A percentile compares a stretch with the other conserved stretches of the same genome.
phyloP scores from a whole-genome alignment of 2,113 vertebrate genomes.

The Turdus rufiventris region DNA sequence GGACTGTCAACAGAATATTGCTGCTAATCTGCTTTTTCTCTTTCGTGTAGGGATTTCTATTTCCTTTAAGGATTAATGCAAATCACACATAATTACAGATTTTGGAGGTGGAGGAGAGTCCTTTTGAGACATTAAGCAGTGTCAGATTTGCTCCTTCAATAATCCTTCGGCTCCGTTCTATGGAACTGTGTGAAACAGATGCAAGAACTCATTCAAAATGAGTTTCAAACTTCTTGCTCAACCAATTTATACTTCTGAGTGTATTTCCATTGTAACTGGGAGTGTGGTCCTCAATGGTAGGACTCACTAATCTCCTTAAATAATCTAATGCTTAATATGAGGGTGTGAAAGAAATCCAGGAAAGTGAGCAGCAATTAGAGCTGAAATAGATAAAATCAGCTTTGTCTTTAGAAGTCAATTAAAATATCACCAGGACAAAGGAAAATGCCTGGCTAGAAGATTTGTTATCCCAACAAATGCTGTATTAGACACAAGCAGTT shows the following conservation, averaged over 20 bases:
- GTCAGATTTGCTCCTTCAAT: background rate
- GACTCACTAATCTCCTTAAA: background rate
- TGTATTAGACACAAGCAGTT: background rate
- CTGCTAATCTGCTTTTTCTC: background rate
- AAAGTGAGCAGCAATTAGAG: background rate
- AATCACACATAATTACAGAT: background rate
- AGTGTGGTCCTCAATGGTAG: background rate
- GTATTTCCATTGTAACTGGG: background rate
- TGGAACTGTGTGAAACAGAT: background rate
- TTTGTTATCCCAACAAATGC: background rate
- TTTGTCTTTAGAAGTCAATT: constrained; percentile 10
- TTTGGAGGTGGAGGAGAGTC: background rate
- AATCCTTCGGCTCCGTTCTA: background rate
- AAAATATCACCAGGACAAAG: background rate
- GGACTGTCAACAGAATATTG: background rate
- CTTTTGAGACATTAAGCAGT: background rate
- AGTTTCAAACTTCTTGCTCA: background rate
- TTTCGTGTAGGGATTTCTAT: background rate
- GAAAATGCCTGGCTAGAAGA: background rate
- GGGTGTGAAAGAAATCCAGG: background rate
- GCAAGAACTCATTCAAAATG: fast-evolving
- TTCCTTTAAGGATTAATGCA: constrained; percentile 16
- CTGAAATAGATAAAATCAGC: background rate
- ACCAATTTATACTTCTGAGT: background rate
- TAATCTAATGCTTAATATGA: background rate